Evolutionary conservation across 2,113 vertebrate species (phyloP), one percentile per base, ranked within the genome.

Genomic region (Callopanchax toddi): DNA sequence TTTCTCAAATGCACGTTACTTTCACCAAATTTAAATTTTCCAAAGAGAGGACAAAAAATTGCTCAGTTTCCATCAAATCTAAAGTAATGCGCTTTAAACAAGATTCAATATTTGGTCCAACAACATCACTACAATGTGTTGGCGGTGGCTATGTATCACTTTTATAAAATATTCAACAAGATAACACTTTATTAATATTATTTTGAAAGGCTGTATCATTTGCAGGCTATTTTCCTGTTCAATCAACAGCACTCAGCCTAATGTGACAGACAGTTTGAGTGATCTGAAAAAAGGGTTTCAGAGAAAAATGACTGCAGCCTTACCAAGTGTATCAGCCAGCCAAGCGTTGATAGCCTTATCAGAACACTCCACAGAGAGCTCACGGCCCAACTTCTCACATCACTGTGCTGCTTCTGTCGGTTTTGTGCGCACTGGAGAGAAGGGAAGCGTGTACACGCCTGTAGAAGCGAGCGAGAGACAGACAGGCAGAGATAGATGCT

Each of bases 281-380:
- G 74, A 81, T 82, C 72, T 77, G 74, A 80, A 55, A 68, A 32
- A 68, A 54, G 44, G 71, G 74, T 83, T 87, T 79, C 46, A 68
- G 72, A 82, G 78, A 64, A 77, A 87, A 78, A 77, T 36, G 46
- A 45, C 65, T 73, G 18, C 74, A 71, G 76, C 60, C 48, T 70
- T 67, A 81, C 52, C 65, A 60, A 79, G 83, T 78, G 79, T 66
- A 83, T 79, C 89, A 84, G 64, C 71, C 84, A 82, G 82, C 81
- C 78, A 57, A 77, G 78, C 67, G 37, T 57, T 80, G 86, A 86
- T 85, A 79, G 81, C 34, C 83, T 87, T 89, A 89, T 91, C 84
- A 82, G 77, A 82, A 85, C 74, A 68, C 80, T 79, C 81, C 83
- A 86, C 85, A 83, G 84, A 89, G 74, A 84, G 86, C 79, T 77